phyloP scores from a whole-genome alignment of 2,797 vertebrate species.

The Oreortyx pictus region DNA sequence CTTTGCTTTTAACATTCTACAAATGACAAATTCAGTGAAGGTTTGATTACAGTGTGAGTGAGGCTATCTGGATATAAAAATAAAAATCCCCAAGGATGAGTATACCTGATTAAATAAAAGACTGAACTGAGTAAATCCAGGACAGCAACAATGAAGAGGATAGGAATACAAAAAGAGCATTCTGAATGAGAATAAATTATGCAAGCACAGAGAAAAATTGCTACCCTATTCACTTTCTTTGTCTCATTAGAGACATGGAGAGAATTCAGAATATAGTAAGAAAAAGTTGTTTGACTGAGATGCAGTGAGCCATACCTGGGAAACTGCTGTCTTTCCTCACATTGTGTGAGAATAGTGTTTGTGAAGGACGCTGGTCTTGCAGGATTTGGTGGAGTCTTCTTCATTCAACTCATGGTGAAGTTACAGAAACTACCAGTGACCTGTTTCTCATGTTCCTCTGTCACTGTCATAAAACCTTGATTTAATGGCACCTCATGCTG shows the following conservation, averaged over 20 bases:
- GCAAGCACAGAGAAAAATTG: not conserved
- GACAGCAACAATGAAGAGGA: not conserved
- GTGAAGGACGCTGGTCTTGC: not conserved
- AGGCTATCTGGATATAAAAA: not conserved
- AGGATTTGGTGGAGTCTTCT: not conserved
- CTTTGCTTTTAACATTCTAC: not conserved
- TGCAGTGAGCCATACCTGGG: not conserved
- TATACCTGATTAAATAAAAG: not conserved
- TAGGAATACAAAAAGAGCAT: not conserved
- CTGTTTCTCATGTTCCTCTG: not conserved
- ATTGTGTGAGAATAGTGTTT: not conserved
- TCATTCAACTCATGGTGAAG: not conserved
- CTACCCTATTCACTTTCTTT: not conserved
- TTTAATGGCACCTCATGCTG: not conserved
- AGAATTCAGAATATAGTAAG: not conserved
- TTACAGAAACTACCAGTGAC: not conserved
- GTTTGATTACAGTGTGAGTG: not conserved
- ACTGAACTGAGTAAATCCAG: not conserved
- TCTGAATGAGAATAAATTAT: not conserved
- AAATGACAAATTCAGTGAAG: not conserved
- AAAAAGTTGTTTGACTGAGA: not conserved
- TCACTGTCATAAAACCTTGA: not conserved
- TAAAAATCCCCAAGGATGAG: not conserved
- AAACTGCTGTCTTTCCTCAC: not conserved
- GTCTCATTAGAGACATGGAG: not conserved